Percentiles rank a stretch among this genome's conserved stretches.
These are phyloP conservation scores for Eurosta solidaginis DNA, from an alignment of 1,140 invertebrate species.

Conservation along the genomic window DNA sequence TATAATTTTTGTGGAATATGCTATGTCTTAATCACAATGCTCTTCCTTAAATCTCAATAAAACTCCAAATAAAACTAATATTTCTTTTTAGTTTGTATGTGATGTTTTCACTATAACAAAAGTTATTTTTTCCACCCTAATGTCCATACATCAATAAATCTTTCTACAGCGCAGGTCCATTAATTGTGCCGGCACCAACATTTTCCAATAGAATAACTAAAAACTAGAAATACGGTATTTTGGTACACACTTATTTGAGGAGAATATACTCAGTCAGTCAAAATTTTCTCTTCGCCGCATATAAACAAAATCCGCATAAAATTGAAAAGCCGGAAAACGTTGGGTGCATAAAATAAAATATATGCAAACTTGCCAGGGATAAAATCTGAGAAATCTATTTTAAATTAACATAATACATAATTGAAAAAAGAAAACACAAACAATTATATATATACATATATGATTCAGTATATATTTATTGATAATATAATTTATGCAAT, in stretches of 20 bases:
- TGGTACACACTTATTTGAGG: background rate
- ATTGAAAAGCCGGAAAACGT: background rate
- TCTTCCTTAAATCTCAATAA: no score
- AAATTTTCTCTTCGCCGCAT: conserved; percentile 7
- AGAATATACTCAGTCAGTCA: conserved; percentile 13
- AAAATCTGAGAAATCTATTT: background rate
- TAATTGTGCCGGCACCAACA: background rate
- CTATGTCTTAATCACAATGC: no score
- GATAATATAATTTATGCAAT: no score
- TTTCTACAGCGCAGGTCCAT: background rate
- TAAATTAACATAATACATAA: conserved; percentile 12
- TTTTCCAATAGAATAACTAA: background rate
- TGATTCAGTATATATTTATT: background rate
- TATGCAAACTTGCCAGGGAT: background rate
- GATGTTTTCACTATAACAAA: no score
- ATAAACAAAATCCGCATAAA: background rate
- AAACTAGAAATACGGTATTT: background rate
- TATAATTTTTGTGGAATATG: no score
- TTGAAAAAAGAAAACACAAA: background rate
- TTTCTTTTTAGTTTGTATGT: no score
- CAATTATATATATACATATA: background rate
- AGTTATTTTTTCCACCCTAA: no score
- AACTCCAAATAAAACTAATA: no score
- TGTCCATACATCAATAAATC: no score
- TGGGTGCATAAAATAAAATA: background rate